Base-by-base conservation (phyloP, 2,888 invertebrate genomes). In the Strigamia crassipes region DNA sequence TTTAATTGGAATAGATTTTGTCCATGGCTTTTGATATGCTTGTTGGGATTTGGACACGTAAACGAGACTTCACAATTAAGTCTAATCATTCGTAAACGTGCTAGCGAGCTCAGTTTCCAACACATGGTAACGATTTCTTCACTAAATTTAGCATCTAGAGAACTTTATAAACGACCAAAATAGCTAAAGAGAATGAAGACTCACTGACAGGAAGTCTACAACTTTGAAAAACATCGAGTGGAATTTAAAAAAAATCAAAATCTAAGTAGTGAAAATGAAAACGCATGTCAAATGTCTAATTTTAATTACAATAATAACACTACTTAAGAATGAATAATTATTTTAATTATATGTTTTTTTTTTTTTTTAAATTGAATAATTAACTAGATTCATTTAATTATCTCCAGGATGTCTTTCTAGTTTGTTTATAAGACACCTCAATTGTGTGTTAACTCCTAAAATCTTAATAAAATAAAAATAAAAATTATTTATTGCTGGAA, bases 141-240 rank as follows among this genome's bases (percentile, higher is more conserved):
- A 21, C 61, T 66, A 66, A 66, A 66, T 66, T 66, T 66, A 66
- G 61, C 61, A 18, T 5, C 61, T 23, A 21, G 61, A 1, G 61
- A 66, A 66, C 5, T 66, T 61, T 66, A 66, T 66, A 66, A 66
- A 66, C 61, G 61, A 66, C 61, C 61, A 66, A 66, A 66, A 66
- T 66, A 66, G 61, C 21, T 12, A 66, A 66, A 66, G 61, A 23
- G 61, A 66, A 66, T 66, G 61, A 66, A 66, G 61, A 66, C 61
- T 66, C 61, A 66, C 61, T 66, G 61, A 66, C 61, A 66, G 61
- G 61, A 66, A 66, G 61, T 66, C 61, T 66, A 66, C 61, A 66
- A 66, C 21, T 66, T 21, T 66, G 61, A 66, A 66, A 21, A 18
- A 23, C 61, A 21, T 23, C 61, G 8, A 18, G 12, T 23, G 61